Evolutionary conservation across 2,888 invertebrate species (phyloP), one percentile per base, ranked within the genome.

Genomic region (Tetragonisca angustula): DNA sequence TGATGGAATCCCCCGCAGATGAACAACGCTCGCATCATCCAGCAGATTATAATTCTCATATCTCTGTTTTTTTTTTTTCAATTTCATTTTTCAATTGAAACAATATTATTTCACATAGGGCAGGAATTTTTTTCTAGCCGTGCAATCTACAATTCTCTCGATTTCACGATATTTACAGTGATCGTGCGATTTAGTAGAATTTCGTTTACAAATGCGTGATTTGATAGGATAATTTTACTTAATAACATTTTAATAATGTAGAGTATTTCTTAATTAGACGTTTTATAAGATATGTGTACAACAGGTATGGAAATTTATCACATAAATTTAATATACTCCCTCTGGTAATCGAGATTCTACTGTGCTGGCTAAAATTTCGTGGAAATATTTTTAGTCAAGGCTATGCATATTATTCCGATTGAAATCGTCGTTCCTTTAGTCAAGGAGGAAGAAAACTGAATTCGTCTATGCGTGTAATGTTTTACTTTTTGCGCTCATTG

Each of bases 1-100:
- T 96, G 96, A 92, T 97, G 97, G 95, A 98, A 98, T 82, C 98
- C 98, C 80, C 97, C 97, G 74, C 96, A 96, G 88, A 97, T 95
- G 95, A 98, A 98, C 94, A 98, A 95, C 94, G 96, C 95, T 89
- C 97, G 96, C 96, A 97, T 97, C 91, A 97, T 95, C 90, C 95
- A 95, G 90, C 97, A 96, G 91, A 97, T 96, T 91, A 96, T 95
- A 93, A 95, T 95, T 92, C 96, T 96, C 90, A 97, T 95, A 90
- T 96, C 95, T 95, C 97, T 97, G 94, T 93, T 91, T 87, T 72
- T 67, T 36, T n/a, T 52, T 74, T 71, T 21, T 59, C 43, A 43
- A 43, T 4, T 43, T 27, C 15, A 19, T 61, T 15, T 21, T 17
- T 24, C 71, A 52, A 52, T 73, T 77, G 70, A 67, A 70, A 82